These are phyloP conservation scores for Micromesistius poutassou DNA, from an alignment of 2,797 vertebrate genomes.

Conservation along the genomic window DNA sequence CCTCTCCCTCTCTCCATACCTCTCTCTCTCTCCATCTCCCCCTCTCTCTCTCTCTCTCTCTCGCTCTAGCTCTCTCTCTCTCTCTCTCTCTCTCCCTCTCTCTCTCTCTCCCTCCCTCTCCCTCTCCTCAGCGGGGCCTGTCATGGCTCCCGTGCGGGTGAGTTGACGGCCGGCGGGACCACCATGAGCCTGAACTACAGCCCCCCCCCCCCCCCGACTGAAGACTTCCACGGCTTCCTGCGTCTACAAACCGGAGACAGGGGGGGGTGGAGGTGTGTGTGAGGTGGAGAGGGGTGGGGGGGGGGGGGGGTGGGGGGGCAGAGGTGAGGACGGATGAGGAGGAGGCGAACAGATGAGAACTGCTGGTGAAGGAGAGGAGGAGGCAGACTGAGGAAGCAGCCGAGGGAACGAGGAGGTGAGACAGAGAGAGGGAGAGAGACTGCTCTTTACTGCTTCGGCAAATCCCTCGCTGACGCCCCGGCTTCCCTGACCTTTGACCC, in stretches of 20 bases:
- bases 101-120: not conserved
- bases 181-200: not conserved
- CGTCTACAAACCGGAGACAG: conserved; percentile 19
- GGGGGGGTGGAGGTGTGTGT: not conserved
- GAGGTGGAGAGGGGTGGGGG: not conserved
- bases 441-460: not conserved
- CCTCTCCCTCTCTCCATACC: not conserved
- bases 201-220: not conserved
- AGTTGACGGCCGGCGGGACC: not conserved
- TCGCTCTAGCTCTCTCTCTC: no score
- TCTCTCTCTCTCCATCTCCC: not conserved
- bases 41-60: no score
- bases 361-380: not conserved
- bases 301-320: not conserved
- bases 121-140: not conserved
- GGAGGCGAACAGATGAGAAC: not conserved
- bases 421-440: not conserved
- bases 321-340: not conserved
- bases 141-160: not conserved
- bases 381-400: not conserved
- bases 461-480: not conserved
- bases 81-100: no score
- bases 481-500: not conserved
- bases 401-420: not conserved
- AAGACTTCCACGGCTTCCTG: conserved; percentile 39